Base-by-base conservation (phyloP, 2,113 vertebrate species). In the Trematocara stigmaticum region DNA sequence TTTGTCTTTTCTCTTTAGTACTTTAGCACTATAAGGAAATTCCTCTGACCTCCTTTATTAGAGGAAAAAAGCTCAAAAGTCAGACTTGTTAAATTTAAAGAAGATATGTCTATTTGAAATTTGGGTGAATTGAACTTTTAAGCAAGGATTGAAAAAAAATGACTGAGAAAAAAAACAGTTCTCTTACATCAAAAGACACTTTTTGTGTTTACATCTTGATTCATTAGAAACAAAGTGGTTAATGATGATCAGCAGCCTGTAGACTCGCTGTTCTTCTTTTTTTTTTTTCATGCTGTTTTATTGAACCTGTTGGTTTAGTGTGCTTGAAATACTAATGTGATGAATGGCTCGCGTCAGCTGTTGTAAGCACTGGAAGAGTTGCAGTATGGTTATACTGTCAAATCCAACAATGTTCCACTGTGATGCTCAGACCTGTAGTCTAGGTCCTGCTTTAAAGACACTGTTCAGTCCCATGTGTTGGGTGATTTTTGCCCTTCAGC, bases 391-490 rank as follows among this genome's bases (percentile, higher is more conserved):
- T 69, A 90, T 89, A 89, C 91, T 94, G 91, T 91, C 88, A 89
- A 85, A 89, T 79, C 38, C 57, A 88, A 81, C 64, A 61, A 88
- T 84, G 66, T 85, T 87, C 88, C 93, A 93, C 94, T 95, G 94
- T 94, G 93, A 95, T 81, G 53, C 69, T 90, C 81, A 90, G 93
- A 92, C 84, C 52, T 69, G 82, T 76, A 34, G 79, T 88, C 79
- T 56, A 87, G 90, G 88, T 92, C 86, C 66, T 87, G 89, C 92
- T 93, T 89, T 88, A 87, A 86, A 86, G 35, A 90, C 81, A 86
- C 69, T 61, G 86, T 89, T 64, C 9, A 49, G 40, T 35, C 55
- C 61, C 56, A 56, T 90, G 82, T 82, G 74, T 52, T 16, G 52
- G 89, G 59, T 69, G 34, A 81, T 35, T 90, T 84, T 59, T 85